Evolutionary conservation across 64 coral and sea anemone genomes (phyloP).

Genomic region (Actinia tenebrosa): DNA sequence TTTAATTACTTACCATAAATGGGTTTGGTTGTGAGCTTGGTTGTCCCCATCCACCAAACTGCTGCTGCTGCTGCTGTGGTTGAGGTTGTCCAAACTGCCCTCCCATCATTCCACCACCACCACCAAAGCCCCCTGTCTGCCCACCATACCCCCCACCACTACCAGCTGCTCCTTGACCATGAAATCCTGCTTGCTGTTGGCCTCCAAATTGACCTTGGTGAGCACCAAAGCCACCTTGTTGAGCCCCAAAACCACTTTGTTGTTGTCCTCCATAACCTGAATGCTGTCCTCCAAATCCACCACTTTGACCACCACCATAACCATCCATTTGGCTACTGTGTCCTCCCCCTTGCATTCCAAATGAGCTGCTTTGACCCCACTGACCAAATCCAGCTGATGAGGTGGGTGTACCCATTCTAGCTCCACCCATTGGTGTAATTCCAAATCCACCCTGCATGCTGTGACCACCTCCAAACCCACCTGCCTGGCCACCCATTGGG

Average conservation of each 20-base stretch:
- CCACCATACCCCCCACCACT: conserved; percentile 20
- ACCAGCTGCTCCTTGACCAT: conserved; percentile 13
- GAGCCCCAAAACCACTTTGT: conserved; percentile 33
- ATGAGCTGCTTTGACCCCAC: conserved; percentile 12
- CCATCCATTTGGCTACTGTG: background rate
- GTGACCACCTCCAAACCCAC: conserved; percentile 51
- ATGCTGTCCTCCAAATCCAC: conserved; percentile 13
- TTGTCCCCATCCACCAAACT: conserved; percentile 85
- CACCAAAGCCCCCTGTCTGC: conserved; percentile 42
- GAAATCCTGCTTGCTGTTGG: conserved; percentile 30
- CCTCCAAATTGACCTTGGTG: conserved; percentile 34
- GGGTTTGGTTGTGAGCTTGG: conserved; percentile 81
- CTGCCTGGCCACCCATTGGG: conserved; percentile 46
- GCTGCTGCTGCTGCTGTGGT: conserved; percentile 52
- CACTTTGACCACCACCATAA: background rate
- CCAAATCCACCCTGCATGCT: conserved; percentile 47
- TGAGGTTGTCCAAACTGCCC: conserved; percentile 50
- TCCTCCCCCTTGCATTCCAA: background rate
- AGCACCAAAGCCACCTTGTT: conserved; percentile 18
- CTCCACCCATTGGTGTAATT: background rate
- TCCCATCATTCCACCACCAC: conserved; percentile 53
- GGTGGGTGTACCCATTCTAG: background rate
- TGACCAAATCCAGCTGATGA: background rate
- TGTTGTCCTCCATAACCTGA: conserved; percentile 29
- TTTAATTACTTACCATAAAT: conserved; percentile 73